Evolutionary conservation across 2,888 invertebrate genomes (phyloP).

Genomic region (Epinotia ramella): DNA sequence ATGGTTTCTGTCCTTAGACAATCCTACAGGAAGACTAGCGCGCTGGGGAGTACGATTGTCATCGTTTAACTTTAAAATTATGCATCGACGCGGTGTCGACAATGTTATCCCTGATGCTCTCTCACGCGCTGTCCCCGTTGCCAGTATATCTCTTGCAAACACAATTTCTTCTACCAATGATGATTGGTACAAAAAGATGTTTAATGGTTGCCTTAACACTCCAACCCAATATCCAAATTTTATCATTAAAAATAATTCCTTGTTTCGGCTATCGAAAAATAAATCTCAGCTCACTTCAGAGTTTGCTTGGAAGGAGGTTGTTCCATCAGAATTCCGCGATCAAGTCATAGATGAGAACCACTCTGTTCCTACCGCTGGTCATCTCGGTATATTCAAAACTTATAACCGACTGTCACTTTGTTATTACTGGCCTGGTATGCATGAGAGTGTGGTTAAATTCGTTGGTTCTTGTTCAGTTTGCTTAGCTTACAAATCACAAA

Average conservation of each 20-base stretch:
- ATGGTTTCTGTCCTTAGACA: conserved; percentile 35
- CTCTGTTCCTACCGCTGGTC: conserved; percentile 2
- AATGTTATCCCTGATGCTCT: background rate
- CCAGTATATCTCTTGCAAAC: background rate
- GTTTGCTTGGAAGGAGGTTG: conserved; percentile 11
- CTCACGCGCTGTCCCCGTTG: background rate
- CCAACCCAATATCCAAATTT: background rate
- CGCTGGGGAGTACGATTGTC: conserved; percentile 41
- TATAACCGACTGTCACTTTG: conserved; percentile 29
- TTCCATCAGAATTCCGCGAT: background rate
- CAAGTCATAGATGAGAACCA: background rate
- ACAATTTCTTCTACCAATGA: background rate
- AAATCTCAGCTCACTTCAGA: conserved; percentile 8
- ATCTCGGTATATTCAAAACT: conserved; percentile 34
- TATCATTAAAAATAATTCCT: background rate
- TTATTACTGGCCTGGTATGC: conserved; percentile 39
- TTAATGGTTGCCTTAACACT: background rate
- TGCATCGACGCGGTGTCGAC: background rate
- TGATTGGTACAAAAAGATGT: conserved; percentile 33
- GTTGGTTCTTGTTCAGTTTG: conserved; percentile 12
- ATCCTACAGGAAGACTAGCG: conserved; percentile 38
- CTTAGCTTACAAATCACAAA: conserved; percentile 32
- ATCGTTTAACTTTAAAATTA: background rate
- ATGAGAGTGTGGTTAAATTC: conserved; percentile 6
- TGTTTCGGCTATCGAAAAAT: conserved; percentile 6